Base-by-base conservation (phyloP, 1,140 invertebrate genomes). In the Drosophila ironensis region DNA sequence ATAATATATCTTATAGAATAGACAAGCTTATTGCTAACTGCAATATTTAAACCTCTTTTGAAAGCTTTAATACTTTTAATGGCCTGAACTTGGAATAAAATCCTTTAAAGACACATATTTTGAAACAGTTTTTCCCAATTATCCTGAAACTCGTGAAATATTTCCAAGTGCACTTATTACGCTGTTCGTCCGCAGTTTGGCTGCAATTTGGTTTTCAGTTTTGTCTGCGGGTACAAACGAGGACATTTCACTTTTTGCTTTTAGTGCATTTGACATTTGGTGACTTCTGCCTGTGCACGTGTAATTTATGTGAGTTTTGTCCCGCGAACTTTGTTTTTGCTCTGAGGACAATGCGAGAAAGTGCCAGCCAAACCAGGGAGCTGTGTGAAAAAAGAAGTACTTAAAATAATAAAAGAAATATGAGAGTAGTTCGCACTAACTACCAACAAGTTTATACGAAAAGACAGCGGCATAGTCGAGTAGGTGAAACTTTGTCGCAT, bases 271-370 rank as follows among this genome's bases (percentile, higher is more conserved):
- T 84, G 80, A 86, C 78, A 84, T 86, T 84, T 71, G 76, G 78
- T 74, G 78, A 82, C 78, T 82, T 84, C 68, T 78, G 78, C 69
- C 53, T 51, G 72, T 66, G 69, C 61, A 42, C 54, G 60, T 76
- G 74, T 86, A 80, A 84, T 84, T 84, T 84, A 84, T 84, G 78
- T 74, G 80, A 86, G 78, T 84, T 84, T 72, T 72, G 66, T 48
- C 38, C 48, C 53, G 22, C 70, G 64, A 73, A 80, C 70, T 80
- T 82, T 64, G 76, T 69, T 66, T 71, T 81, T 40, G 51, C 57
- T 72, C 59, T 57, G 59, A 61, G 78, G 61, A 46, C 46, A 51
- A 45, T 30, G 35, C 52, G 51, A 30, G 14, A 42, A 41, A 41
- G 30, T 22, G 42, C 33, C 30, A 41, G 28, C 42, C n/a, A n/a